Base-by-base conservation (phyloP, 2,113 vertebrate species). In the Oncorhynchus mykiss region DNA sequence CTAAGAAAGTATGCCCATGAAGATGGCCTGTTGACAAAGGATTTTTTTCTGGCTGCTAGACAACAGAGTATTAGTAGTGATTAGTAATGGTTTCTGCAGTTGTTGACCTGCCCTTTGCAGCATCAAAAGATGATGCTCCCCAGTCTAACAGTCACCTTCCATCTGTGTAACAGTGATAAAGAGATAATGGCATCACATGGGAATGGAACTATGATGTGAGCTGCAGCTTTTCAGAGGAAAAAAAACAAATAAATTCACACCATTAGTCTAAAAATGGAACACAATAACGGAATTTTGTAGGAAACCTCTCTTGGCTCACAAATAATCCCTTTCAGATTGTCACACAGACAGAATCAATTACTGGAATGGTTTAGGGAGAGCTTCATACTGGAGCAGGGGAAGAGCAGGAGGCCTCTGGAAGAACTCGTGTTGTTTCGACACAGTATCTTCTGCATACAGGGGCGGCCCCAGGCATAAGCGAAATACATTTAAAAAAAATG, bases 281-380 rank as follows among this genome's bases (percentile, higher is more conserved):
- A 29, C 64, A 66, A 67, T 70, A 57, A 72, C 29, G 29, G 72
- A 77, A 68, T 25, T 70, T 70, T 65, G 54, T 70, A 66, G 67
- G 54, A 67, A 71, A 64, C 67, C 25, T 59, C 67, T 69, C 77
- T 72, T 68, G 45, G 20, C 66, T 73, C 24, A 20, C 27, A 77
- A 83, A 81, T 76, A 78, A 76, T 77, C 75, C 76, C 66, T 76
- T 79, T 75, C 65, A 78, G 24, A 67, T 57, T 59, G 59, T 75
- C 76, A 66, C 69, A 77, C 64, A 74, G 72, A 73, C 75, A 45
- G 57, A 79, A 77, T 79, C 68, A 82, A 80, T 84, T 82, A 82
- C 27, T 9, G 45, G 51, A 54, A 67, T 5, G 25, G 29, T 24
- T 25, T n/a, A 48, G 12, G 68, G n/a, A 24, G 68, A 39, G 67